These are phyloP conservation scores for Semicossyphus pulcher DNA, from an alignment of 2,113 vertebrate species.

Conservation along the genomic window DNA sequence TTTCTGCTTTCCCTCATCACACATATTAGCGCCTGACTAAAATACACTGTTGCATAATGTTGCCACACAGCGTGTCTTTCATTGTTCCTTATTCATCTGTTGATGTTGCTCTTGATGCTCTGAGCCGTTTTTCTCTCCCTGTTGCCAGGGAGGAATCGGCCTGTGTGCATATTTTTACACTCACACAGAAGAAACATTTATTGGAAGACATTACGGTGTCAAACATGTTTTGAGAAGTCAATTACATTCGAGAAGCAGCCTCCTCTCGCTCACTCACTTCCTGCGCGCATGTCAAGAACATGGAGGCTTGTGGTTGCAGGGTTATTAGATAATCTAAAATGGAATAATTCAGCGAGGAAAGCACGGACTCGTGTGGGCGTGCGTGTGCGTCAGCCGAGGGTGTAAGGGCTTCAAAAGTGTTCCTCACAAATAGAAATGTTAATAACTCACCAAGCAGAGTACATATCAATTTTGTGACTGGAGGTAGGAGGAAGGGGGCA, in stretches of 20 bases:
- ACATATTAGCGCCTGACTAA: background rate
- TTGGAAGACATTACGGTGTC: background rate
- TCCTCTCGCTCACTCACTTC: slow-evolving; percentile 18
- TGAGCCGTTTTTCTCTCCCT: background rate
- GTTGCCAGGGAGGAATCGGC: background rate
- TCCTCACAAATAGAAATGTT: slow-evolving; percentile 81
- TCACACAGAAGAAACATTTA: background rate
- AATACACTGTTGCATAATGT: background rate
- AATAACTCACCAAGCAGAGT: slow-evolving; percentile 72
- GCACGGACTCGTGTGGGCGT: slow-evolving; percentile 61
- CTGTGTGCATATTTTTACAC: slow-evolving; percentile 2
- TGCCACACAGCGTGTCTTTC: background rate
- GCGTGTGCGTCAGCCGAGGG: slow-evolving; percentile 68
- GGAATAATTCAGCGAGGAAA: slow-evolving; percentile 75
- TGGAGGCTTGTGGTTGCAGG: slow-evolving; percentile 47
- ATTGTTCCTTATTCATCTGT: slow-evolving; percentile 1
- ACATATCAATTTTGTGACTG: slow-evolving; percentile 66
- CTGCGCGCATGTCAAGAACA: slow-evolving; percentile 57
- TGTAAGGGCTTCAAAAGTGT: slow-evolving; percentile 67
- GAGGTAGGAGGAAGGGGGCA: slow-evolving; percentile 43
- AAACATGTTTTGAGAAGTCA: slow-evolving; percentile 11
- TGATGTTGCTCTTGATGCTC: background rate
- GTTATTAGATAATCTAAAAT: slow-evolving; percentile 75
- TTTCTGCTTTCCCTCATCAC: background rate
- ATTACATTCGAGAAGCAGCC: slow-evolving; percentile 8